Base-by-base conservation (phyloP, 2,113 vertebrate species). In the Dromiciops gliroides region DNA sequence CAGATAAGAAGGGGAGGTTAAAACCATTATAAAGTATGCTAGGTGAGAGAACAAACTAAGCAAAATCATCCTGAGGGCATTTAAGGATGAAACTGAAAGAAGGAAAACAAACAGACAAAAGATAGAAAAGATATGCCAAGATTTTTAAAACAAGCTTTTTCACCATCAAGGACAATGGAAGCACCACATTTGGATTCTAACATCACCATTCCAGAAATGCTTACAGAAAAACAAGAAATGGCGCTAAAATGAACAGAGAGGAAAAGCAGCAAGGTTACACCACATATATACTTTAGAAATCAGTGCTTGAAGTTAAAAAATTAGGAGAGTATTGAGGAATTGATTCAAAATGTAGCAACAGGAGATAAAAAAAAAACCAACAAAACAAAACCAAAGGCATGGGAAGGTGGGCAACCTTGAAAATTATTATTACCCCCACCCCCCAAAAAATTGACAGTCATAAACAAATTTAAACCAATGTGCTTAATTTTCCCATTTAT, bases 1-100 rank as follows among this genome's bases (percentile, higher is more conserved):
- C 67, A 83, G 67, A 83, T 83, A 83, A 83, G 60, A 75, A 75
- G n/a, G n/a, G 67, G 67, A 83, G 67, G n/a, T 83, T 83, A 83
- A 83, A 83, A 83, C n/a, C 67, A 83, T 83, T 83, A 83, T 83
- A 44, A 83, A 83, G n/a, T 44, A 83, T 44, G 7, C n/a, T 44
- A 44, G 67, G 7, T 44, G 67, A 83, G 67, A 83, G 67, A 83
- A 83, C n/a, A 37, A 83, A 44, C 67, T 83, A 83, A 83, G 19
- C n/a, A 83, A 83, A 83, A 83, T 83, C 67, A 83, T 83, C 37
- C 67, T 8, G n/a, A 44, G 67, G 67, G 67, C 67, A 83, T 83
- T 44, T 83, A 83, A 83, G 67, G 67, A 83, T 44, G 67, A 83
- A 83, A 83, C n/a, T 83, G n/a, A 83, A 83, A 83, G 16, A 83